phyloP scores from a whole-genome alignment of 2,888 invertebrate species.

The Brachylomia viminalis region DNA sequence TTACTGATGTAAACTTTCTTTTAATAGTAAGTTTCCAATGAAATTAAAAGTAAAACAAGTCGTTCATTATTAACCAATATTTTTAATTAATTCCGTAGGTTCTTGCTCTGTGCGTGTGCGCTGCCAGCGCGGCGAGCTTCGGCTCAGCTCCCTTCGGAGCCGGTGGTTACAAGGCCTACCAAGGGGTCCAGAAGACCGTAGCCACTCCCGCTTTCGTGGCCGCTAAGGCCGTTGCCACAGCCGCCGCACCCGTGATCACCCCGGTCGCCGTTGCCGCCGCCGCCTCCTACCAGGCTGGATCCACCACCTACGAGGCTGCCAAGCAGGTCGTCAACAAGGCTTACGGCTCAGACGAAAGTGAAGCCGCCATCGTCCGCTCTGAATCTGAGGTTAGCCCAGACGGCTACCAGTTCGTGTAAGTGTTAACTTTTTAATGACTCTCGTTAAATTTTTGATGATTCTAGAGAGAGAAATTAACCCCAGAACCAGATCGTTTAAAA shows the following conservation, averaged over 20 bases:
- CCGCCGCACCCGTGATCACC: conserved; percentile 5
- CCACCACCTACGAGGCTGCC: neutral
- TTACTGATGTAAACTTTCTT: neutral
- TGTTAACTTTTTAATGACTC: conserved; percentile 6
- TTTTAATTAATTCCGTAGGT: conserved; percentile 60
- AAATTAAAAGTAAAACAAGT: neutral
- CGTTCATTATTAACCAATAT: neutral
- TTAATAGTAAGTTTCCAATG: neutral
- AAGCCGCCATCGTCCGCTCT: conserved; percentile 68
- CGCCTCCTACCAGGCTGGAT: neutral
- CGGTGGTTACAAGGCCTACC: conserved; percentile 13
- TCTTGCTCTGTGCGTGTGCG: conserved; percentile 74
- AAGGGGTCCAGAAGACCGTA: neutral
- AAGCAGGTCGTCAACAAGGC: conserved; percentile 42
- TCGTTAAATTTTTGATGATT: neutral
- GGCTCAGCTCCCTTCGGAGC: conserved; percentile 22
- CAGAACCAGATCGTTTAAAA: neutral
- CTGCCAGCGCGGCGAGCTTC: conserved; percentile 71
- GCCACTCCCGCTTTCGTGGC: conserved; percentile 6
- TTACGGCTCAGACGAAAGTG: conserved; percentile 59
- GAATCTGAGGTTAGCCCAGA: conserved; percentile 68
- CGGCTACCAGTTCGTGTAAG: conserved; percentile 74
- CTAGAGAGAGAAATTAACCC: neutral
- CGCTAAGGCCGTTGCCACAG: conserved; percentile 17
- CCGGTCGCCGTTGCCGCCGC: conserved; percentile 24